phyloP scores from a whole-genome alignment of 2,113 vertebrate species.

The Calcarius ornatus region DNA sequence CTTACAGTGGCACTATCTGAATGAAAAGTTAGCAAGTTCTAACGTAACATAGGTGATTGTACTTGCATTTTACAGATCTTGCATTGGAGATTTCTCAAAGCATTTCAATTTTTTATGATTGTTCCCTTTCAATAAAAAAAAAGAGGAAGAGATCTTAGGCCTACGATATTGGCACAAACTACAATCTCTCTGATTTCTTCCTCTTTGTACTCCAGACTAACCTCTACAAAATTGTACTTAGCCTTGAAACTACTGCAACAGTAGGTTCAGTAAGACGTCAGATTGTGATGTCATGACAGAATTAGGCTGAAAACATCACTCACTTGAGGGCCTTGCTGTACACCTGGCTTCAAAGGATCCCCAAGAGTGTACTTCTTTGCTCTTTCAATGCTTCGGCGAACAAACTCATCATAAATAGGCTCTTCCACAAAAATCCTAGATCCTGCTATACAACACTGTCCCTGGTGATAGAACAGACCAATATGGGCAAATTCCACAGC shows the following conservation, averaged over 20 bases:
- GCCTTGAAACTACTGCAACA: not conserved
- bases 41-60: not conserved
- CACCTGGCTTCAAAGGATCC: slow-evolving; percentile 75
- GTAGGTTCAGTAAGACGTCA: not conserved
- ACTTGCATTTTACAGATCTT: not conserved
- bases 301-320: not conserved
- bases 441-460: slow-evolving; percentile 86
- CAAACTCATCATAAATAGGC: slow-evolving; percentile 84
- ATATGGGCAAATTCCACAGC: slow-evolving; percentile 83
- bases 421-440: slow-evolving; percentile 91
- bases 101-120: not conserved
- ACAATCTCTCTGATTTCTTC: not conserved
- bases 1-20: not conserved
- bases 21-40: not conserved
- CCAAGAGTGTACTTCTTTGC: slow-evolving; percentile 82
- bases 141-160: not conserved
- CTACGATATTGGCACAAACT: not conserved
- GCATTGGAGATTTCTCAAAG: not conserved
- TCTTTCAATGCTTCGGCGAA: slow-evolving; percentile 77
- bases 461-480: slow-evolving; percentile 87
- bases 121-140: not conserved
- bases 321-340: slow-evolving; percentile 87
- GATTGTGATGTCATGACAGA: not conserved
- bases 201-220: not conserved
- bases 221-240: not conserved